Percentiles rank a stretch among this genome's conserved stretches.
These are phyloP conservation scores for Stegodyphus dumicola DNA, from an alignment of 1,140 invertebrate genomes.

Conservation along the genomic window DNA sequence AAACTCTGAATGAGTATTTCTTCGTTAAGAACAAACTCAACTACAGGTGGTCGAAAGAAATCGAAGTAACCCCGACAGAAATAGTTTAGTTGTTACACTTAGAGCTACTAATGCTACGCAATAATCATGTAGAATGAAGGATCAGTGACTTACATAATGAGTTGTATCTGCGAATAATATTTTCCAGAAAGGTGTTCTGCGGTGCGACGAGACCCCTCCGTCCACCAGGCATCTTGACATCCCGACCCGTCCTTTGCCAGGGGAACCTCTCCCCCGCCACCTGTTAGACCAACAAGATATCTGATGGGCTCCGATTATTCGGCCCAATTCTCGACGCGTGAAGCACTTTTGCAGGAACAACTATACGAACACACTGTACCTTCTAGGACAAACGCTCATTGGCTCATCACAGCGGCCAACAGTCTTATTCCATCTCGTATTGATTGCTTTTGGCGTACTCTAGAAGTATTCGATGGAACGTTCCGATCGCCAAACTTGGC, in stretches of 20 bases:
- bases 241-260: conserved; percentile 56
- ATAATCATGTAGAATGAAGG: too few relatives aligned
- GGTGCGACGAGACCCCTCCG: conserved; percentile 97
- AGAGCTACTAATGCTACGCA: background rate
- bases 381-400: background rate
- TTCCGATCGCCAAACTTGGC: background rate
- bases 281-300: conserved; percentile 22
- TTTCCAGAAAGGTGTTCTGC: conserved; percentile 99
- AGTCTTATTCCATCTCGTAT: background rate
- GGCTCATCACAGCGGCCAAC: background rate
- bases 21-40: background rate
- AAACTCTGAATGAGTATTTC: background rate
- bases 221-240: conserved; percentile 88
- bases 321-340: background rate
- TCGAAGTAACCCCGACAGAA: background rate
- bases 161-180: conserved; percentile 96
- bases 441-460: background rate
- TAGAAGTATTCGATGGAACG: background rate
- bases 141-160: conserved; percentile 90
- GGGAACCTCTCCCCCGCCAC: conserved; percentile 47
- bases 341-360: background rate
- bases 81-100: background rate
- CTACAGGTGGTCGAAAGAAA: conserved; percentile 35
- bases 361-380: background rate
- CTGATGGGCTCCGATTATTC: background rate